Conservation (phyloP, 2,797 vertebrate genomes). For the Cryptoblepharus egeriae region DNA sequence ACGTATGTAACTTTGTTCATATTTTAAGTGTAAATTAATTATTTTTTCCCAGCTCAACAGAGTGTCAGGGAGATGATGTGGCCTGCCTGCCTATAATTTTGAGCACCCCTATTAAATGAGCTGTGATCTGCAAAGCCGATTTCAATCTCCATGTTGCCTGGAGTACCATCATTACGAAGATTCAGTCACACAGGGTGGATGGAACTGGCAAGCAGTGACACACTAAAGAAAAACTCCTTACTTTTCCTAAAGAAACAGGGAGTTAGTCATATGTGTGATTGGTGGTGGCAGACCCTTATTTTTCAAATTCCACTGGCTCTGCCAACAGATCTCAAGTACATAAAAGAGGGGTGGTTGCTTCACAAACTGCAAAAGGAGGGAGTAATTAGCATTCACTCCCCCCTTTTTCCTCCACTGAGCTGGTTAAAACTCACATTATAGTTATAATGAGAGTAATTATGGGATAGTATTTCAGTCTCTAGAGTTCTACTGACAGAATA, state of each 20-base stretch:
- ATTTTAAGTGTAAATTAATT: too few relatives aligned
- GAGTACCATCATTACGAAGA: conserved; percentile 19
- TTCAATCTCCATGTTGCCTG: conserved; percentile 11
- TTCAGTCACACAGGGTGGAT: neutral
- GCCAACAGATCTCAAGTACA: conserved; percentile 13
- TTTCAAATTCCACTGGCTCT: conserved; percentile 32
- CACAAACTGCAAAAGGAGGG: conserved; percentile 22
- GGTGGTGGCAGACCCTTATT: conserved; percentile 34
- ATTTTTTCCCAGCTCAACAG: too few relatives aligned
- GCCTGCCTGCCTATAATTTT: too few relatives aligned
- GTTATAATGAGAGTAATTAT: conserved; percentile 46
- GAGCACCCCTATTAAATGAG: too few relatives aligned
- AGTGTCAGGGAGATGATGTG: too few relatives aligned
- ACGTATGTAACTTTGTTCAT: too few relatives aligned
- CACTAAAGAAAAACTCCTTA: neutral
- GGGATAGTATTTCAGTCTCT: conserved; percentile 33
- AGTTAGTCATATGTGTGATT: neutral
- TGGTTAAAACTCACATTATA: conserved; percentile 36
- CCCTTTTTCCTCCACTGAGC: conserved; percentile 24
- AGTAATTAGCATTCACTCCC: conserved; percentile 4
- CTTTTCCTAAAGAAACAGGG: conserved; percentile 36
- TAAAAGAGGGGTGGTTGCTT: conserved; percentile 35
- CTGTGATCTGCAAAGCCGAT: neutral
- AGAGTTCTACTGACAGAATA: conserved; percentile 39
- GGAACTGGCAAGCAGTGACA: neutral